Evolutionary conservation across 2,888 invertebrate genomes (phyloP).

Genomic region (Drosophila stalkeri): DNA sequence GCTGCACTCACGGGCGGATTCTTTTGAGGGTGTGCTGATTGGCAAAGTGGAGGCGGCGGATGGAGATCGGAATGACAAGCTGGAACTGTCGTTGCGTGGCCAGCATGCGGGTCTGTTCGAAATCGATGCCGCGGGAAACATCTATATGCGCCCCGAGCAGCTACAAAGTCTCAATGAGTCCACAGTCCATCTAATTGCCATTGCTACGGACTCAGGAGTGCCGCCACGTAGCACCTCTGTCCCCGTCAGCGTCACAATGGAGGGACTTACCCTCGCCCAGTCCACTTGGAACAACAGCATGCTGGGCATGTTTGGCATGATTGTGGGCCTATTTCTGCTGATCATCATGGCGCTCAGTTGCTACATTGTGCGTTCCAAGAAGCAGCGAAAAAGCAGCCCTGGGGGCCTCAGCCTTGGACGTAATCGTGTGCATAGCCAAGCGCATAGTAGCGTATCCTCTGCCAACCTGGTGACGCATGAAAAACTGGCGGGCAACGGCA

Average conservation of each 20-base stretch:
- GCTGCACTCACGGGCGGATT: constrained; percentile 75
- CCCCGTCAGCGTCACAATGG: constrained; percentile 89
- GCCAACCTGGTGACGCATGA: constrained; percentile 84
- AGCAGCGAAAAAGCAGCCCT: constrained; percentile 76
- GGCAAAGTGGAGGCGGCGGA: constrained; percentile 94
- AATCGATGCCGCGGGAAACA: constrained; percentile 86
- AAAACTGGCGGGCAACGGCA: constrained; percentile 76
- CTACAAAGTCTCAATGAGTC: constrained; percentile 86
- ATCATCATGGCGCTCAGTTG: constrained; percentile 91
- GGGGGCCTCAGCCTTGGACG: constrained; percentile 77
- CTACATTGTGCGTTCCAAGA: constrained; percentile 90
- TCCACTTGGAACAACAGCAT: constrained; percentile 86
- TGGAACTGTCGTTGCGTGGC: constrained; percentile 90
- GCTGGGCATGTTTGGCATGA: constrained; percentile 88
- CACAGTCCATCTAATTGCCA: constrained; percentile 91
- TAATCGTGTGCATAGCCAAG: constrained; percentile 84
- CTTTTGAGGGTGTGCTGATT: constrained; percentile 85
- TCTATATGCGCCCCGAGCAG: constrained; percentile 87
- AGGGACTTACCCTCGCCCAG: constrained; percentile 84
- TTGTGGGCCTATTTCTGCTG: constrained; percentile 90
- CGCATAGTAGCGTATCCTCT: constrained; percentile 84
- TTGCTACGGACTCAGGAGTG: constrained; percentile 93
- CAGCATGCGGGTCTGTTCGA: constrained; percentile 87
- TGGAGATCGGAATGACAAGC: constrained; percentile 91
- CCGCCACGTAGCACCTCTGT: constrained; percentile 92